These are phyloP conservation scores for Aleadryas rufinucha DNA, from an alignment of 2,113 vertebrate species.

Conservation along the genomic window DNA sequence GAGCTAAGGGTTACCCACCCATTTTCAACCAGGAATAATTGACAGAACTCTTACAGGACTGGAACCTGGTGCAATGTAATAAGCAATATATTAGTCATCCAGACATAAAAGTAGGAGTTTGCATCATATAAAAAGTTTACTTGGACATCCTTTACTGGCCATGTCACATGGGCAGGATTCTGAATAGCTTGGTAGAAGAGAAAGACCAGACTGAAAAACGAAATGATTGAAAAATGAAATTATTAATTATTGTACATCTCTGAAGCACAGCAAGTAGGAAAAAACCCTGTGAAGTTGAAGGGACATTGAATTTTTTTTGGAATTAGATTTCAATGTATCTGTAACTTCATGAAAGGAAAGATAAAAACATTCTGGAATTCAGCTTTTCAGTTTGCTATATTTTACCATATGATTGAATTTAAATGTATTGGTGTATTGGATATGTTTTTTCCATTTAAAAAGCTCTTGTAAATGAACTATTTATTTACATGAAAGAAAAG, in stretches of 20 bases:
- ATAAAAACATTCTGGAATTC: slow-evolving; percentile 40
- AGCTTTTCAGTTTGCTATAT: slow-evolving; percentile 37
- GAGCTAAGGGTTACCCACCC: not conserved
- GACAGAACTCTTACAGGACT: not conserved
- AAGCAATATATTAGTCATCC: not conserved
- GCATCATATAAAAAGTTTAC: not conserved
- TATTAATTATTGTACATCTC: not conserved
- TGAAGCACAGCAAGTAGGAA: slow-evolving; percentile 4
- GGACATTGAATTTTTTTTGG: not conserved
- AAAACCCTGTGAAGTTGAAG: not conserved
- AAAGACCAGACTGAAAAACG: not conserved
- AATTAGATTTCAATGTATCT: not conserved
- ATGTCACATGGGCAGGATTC: not conserved
- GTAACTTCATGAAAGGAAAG: slow-evolving; percentile 34
- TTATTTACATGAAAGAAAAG: slow-evolving; percentile 76
- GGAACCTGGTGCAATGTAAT: not conserved
- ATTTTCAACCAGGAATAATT: not conserved
- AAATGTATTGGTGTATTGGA: slow-evolving; percentile 49
- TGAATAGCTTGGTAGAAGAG: not conserved
- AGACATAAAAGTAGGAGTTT: not conserved
- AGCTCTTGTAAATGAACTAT: slow-evolving; percentile 65
- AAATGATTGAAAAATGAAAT: slow-evolving; percentile 13
- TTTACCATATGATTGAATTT: slow-evolving; percentile 60
- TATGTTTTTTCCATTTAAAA: slow-evolving; percentile 62
- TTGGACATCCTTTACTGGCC: not conserved